Evolutionary conservation across 2,888 invertebrate species (phyloP), one percentile per base, ranked within the genome.

Genomic region (Lepas anatifera): DNA sequence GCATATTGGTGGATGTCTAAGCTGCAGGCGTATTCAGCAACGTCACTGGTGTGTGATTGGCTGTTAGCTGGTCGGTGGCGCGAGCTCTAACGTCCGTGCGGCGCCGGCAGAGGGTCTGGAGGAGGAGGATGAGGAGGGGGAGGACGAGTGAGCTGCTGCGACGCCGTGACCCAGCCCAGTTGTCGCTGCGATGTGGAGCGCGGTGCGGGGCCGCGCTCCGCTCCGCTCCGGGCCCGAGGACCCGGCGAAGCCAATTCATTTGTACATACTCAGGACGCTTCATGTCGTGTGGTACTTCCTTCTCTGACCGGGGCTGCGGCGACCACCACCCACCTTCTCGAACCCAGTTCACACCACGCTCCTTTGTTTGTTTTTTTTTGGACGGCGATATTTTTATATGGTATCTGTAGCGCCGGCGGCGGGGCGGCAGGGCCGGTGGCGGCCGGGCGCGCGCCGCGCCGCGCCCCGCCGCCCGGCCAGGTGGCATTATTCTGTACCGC

Each of bases 71-170:
- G n/a, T n/a, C n/a, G n/a, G n/a, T n/a, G n/a, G n/a, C n/a, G n/a
- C n/a, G 41, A 41, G 41, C 11, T 10, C 11, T 50, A 3, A 27
- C 50, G n/a, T 25, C 7, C 25, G 8, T 27, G 1, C 50, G 11
- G 27, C 27, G n/a, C 13, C 50, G 50, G 32, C 58, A 58, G 58
- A 58, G 35, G 58, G 58, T 35, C 22, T 58, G 22, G 58, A 58
- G 22, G 58, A 58, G 32, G 58, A 58, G 32, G 52, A 52, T 10
- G 78, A 78, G 66, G 78, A 78, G 29, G 77, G 75, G 70, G 75
- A 73, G 63, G 69, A 29, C 52, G 52, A 52, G 29, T 68, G 70
- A 48, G 72, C 68, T 13, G 52, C 11, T 7, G 11, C 29, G 29
- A 11, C 22, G 52, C 3, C n/a, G 3, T 8, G 48, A 3, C 3